These are phyloP conservation scores for Phrynocephalus versicolor DNA, from an alignment of 2,113 vertebrate species.

Conservation along the genomic window DNA sequence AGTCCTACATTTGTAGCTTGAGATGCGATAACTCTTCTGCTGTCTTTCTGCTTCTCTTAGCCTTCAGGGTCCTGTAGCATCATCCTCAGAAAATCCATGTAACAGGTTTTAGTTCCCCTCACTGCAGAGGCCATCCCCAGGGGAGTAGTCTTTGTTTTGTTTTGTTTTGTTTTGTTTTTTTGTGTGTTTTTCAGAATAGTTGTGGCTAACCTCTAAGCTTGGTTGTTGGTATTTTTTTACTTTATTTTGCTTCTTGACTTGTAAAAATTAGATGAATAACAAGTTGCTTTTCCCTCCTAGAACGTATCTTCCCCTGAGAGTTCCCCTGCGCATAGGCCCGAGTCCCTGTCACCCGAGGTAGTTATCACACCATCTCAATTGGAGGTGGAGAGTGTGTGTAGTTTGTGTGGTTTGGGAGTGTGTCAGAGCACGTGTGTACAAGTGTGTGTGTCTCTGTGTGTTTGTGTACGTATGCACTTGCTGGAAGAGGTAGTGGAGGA, in stretches of 20 bases:
- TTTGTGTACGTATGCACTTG: background rate
- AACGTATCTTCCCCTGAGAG: constrained; percentile 97
- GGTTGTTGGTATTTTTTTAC: constrained; percentile 47
- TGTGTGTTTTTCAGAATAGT: constrained; percentile 39
- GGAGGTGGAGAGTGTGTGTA: constrained; percentile 59
- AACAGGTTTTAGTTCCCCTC: background rate
- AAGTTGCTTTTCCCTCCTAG: constrained; percentile 82
- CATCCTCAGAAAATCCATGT: constrained; percentile 52
- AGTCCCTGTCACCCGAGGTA: constrained; percentile 96
- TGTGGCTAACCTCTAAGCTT: constrained; percentile 68
- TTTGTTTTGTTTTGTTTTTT: background rate
- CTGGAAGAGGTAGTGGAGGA: constrained; percentile 42
- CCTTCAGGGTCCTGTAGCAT: background rate
- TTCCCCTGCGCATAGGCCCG: constrained; percentile 88
- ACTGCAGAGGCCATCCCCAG: constrained; percentile 39
- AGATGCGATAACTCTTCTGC: constrained; percentile 33
- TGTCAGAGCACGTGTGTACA: constrained; percentile 41
- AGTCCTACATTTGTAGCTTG: constrained; percentile 44
- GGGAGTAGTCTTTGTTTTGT: constrained; percentile 45
- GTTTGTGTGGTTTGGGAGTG: background rate
- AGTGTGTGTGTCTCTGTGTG: background rate
- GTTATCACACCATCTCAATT: constrained; percentile 60
- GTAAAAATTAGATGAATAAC: constrained; percentile 75
- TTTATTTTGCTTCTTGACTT: constrained; percentile 74
- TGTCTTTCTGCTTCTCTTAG: constrained; percentile 34